Percentiles rank a stretch among this genome's conserved stretches.
Conservation (phyloP, 2,113 vertebrate genomes). For the Salvator merianae region DNA sequence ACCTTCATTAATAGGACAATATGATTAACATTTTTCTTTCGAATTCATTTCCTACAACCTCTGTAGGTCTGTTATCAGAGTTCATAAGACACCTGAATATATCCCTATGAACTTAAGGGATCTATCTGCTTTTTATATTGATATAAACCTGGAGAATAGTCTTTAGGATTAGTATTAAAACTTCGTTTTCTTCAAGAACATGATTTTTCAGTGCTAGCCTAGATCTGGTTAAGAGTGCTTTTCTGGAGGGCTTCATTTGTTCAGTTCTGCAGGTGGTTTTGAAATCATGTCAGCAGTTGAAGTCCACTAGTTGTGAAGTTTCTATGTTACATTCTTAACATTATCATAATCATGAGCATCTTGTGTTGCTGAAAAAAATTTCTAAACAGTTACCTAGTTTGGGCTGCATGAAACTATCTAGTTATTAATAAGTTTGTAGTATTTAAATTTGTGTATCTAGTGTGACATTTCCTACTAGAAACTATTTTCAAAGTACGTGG, state of each 20-base stretch:
- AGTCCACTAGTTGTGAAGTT: background rate
- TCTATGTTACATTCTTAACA: too few species aligned
- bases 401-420: background rate
- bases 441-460: background rate
- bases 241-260: background rate
- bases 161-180: background rate
- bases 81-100: background rate
- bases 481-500: background rate
- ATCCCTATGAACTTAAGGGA: background rate
- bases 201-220: background rate
- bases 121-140: background rate
- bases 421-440: background rate
- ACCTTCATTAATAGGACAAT: background rate
- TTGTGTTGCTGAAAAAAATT: background rate
- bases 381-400: background rate
- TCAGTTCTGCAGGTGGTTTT: background rate
- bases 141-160: background rate
- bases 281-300: background rate
- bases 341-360: background rate
- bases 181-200: background rate
- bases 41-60: background rate
- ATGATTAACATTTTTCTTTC: background rate
- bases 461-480: background rate
- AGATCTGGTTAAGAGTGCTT: background rate
- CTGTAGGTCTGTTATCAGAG: background rate